phyloP scores from a whole-genome alignment of 2,888 invertebrate genomes.

The Tinea trinotella region DNA sequence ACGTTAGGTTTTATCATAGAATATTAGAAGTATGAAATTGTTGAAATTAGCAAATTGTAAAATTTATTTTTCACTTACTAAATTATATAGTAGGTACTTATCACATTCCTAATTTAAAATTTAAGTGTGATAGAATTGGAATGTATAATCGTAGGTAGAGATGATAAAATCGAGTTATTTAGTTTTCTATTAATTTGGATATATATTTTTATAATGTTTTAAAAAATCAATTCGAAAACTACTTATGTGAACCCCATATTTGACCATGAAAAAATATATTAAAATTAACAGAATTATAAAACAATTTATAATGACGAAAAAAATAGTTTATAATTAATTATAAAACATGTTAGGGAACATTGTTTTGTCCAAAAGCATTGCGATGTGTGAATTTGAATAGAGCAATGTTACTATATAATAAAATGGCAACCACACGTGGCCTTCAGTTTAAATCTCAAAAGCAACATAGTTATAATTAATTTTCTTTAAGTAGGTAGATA shows the following conservation, averaged over 20 bases:
- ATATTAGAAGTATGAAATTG: background rate
- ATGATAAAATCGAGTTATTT: background rate
- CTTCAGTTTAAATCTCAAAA: background rate
- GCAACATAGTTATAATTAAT: too few relatives aligned
- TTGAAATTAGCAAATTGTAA: background rate
- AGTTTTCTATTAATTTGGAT: conserved; percentile 10
- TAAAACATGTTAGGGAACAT: background rate
- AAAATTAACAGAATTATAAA: background rate
- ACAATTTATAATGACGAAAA: background rate
- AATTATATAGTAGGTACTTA: background rate
- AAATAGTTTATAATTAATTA: background rate
- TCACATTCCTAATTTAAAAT: background rate
- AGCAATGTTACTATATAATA: background rate
- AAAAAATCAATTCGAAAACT: background rate
- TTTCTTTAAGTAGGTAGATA: conserved; percentile 9
- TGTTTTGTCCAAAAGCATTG: background rate
- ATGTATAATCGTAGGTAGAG: conserved; percentile 1
- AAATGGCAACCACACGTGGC: conserved; percentile 9
- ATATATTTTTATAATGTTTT: conserved; percentile 3
- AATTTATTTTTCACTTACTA: background rate
- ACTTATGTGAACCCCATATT: background rate
- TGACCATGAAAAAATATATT: background rate
- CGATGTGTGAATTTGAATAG: background rate
- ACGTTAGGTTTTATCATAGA: background rate
- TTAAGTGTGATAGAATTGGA: conserved; percentile 1